Conservation (phyloP, 2,797 vertebrate genomes). For the Pachyuromys duprasi region DNA sequence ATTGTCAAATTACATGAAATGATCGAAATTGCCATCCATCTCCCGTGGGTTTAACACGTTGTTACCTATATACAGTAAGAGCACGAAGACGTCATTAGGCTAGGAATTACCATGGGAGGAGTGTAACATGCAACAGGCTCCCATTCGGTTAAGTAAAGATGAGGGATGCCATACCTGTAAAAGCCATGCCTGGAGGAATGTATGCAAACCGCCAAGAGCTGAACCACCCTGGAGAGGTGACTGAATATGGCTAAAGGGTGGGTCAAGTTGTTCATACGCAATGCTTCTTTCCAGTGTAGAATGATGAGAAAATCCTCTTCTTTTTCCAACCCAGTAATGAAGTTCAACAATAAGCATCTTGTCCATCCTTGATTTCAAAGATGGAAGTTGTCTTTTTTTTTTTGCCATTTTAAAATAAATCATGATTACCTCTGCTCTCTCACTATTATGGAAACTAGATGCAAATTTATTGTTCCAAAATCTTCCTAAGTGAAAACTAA, state of each 20-base stretch:
- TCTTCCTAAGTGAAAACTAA: slow-evolving; percentile 65
- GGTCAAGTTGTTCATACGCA: neutral
- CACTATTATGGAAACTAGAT: slow-evolving; percentile 23
- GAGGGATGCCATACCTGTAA: neutral
- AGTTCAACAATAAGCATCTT: slow-evolving; percentile 27
- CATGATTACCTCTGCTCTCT: neutral
- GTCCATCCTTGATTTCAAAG: neutral
- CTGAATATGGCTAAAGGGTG: too few relatives aligned
- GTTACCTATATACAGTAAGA: neutral
- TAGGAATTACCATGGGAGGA: neutral
- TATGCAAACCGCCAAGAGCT: neutral
- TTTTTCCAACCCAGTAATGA: neutral
- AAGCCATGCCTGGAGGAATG: neutral
- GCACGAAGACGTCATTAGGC: slow-evolving; percentile 2
- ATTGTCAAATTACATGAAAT: slow-evolving; percentile 16
- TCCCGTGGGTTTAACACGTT: neutral
- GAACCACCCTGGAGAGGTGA: neutral
- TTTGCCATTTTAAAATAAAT: slow-evolving; percentile 38
- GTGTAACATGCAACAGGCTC: neutral
- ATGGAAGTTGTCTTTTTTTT: slow-evolving; percentile 32
- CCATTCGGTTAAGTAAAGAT: slow-evolving; percentile 15
- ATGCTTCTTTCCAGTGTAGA: slow-evolving; percentile 7
- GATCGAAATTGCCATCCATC: neutral
- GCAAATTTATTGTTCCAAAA: slow-evolving; percentile 55
- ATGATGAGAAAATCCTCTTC: neutral